These are phyloP conservation scores for Psilopsiagon aurifrons DNA, from an alignment of 2,113 vertebrate genomes.

Conservation along the genomic window DNA sequence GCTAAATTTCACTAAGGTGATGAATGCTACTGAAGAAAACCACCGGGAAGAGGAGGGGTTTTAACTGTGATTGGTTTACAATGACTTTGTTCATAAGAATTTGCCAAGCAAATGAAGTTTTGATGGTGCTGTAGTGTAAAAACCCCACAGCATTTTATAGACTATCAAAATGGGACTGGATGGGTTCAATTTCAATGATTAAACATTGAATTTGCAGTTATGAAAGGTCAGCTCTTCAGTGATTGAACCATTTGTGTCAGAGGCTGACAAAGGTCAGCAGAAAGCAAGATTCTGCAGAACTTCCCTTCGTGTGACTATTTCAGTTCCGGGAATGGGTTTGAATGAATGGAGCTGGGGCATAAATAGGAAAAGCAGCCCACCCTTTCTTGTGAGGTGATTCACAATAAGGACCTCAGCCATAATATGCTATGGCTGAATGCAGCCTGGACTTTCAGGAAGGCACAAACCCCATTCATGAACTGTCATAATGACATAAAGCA, in stretches of 20 bases:
- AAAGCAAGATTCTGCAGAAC: neutral
- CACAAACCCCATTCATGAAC: neutral
- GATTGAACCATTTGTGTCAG: neutral
- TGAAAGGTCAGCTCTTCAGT: neutral
- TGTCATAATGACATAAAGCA: neutral
- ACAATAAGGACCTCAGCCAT: neutral
- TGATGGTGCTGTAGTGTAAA: neutral
- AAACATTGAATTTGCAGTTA: neutral
- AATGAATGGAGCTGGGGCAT: neutral
- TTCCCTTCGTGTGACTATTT: neutral
- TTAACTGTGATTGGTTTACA: neutral
- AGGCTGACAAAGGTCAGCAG: neutral
- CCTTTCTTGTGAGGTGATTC: neutral
- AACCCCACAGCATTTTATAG: neutral
- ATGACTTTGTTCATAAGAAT: neutral
- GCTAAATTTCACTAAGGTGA: neutral
- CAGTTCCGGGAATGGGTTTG: neutral
- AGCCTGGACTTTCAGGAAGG: neutral
- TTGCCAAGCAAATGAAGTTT: neutral
- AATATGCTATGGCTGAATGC: neutral
- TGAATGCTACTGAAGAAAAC: neutral
- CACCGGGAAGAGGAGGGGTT: neutral
- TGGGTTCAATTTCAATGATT: neutral
- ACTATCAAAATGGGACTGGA: neutral
- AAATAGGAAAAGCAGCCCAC: neutral